Percentiles rank a stretch among this genome's conserved stretches.
phyloP scores from a whole-genome alignment of 2,113 vertebrate species.

The Xiphorhynchus elegans region DNA sequence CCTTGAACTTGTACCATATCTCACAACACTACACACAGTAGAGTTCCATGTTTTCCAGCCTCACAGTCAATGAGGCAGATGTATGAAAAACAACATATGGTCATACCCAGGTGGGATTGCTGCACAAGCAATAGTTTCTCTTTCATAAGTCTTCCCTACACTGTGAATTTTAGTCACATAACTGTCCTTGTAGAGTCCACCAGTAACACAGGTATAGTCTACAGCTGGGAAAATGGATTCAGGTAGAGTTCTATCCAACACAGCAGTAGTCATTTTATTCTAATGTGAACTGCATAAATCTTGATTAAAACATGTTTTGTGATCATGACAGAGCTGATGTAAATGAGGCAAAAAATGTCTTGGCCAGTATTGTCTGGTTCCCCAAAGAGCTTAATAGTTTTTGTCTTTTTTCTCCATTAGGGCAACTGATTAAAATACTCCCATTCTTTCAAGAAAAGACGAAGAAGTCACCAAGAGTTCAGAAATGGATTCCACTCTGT shows the following conservation, averaged over 20 bases:
- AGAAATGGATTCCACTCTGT: background rate
- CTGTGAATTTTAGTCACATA: background rate
- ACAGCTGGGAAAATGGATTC: background rate
- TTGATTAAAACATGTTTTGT: background rate
- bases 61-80: background rate
- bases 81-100: background rate
- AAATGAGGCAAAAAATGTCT: background rate
- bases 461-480: background rate
- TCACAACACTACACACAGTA: background rate
- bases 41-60: background rate
- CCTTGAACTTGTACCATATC: fast-evolving
- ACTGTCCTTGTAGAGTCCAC: background rate
- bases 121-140: background rate
- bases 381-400: fast-evolving
- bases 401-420: background rate
- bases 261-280: background rate
- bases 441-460: background rate
- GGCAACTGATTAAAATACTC: background rate
- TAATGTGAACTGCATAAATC: background rate
- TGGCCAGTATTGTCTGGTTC: background rate
- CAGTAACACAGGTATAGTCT: background rate
- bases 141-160: background rate
- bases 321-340: background rate
- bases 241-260: background rate
- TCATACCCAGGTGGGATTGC: background rate